Base-by-base conservation (phyloP, 2,113 vertebrate genomes). In the Eclectus roratus region DNA sequence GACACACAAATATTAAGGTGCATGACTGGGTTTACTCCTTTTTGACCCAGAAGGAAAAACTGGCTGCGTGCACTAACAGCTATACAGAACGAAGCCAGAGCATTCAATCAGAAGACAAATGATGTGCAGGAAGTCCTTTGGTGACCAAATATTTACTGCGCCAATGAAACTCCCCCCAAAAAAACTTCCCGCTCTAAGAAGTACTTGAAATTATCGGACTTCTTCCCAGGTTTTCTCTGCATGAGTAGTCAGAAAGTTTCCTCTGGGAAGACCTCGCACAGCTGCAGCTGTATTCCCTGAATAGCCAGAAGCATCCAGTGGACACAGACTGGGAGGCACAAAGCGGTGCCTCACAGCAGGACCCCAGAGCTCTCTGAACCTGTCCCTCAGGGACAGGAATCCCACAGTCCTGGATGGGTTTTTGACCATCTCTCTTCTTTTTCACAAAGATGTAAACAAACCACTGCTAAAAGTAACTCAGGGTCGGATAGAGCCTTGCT, bases 111-210 rank as follows among this genome's bases (percentile, higher is more conserved):
- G 80, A 80, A 85, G 66, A 88, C 37, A 87, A 66, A 89, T 0
- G 31, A 89, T 11, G 84, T 87, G 89, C 80, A 71, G 55, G 61
- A 68, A 81, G 50, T 85, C 89, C 93, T 91, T 79, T 79, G 61
- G 84, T 76, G 86, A 87, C 73, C 65, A 95, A 85, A 89, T 56
- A 85, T 66, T 93, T 91, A 56, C 71, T 31, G 17, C 21, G 1
- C 16, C 44, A 61, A 11, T 11, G 23, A 60, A 94, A 58, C 31
- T 70, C 39, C 37, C 35, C 24, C 4, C 3, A 10, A 49, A 73
- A 73, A 73, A 27, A 19, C 24, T 35, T 65, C 37, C 52, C 29
- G 14, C 66, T 89, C 24, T 16, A 35, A 85, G 76, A 61, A 35
- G 33, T 41, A 49, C n/a, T 80, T 70, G 44, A 41, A 91, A 41